phyloP scores from a whole-genome alignment of 2,113 vertebrate species.

The Nothobranchius kuhntae region DNA sequence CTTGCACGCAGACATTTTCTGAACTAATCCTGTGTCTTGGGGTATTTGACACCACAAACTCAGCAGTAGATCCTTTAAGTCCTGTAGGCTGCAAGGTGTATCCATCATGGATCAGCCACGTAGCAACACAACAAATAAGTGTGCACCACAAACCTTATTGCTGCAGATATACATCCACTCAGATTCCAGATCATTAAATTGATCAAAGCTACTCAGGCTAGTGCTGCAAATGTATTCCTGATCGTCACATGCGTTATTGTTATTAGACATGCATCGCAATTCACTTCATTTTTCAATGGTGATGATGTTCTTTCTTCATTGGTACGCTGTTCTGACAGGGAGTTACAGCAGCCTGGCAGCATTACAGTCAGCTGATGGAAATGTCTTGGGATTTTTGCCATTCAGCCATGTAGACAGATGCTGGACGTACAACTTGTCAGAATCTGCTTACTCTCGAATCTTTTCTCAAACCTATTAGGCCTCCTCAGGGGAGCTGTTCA shows the following conservation, averaged over 20 bases:
- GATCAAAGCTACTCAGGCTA: not conserved
- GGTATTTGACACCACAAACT: not conserved
- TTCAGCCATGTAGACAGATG: constrained; percentile 72
- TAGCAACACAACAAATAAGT: not conserved
- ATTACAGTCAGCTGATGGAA: constrained; percentile 39
- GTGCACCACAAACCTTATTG: not conserved
- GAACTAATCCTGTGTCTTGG: not conserved
- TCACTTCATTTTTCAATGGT: not conserved
- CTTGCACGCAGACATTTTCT: not conserved
- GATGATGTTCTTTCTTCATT: constrained; percentile 4
- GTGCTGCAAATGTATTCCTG: not conserved
- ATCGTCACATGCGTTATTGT: not conserved
- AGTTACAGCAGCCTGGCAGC: constrained; percentile 44
- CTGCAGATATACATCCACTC: not conserved
- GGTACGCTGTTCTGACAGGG: constrained; percentile 1
- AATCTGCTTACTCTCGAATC: constrained; percentile 58
- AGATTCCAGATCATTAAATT: not conserved
- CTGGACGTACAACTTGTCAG: constrained; percentile 67
- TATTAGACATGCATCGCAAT: not conserved
- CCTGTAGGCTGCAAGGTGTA: not conserved
- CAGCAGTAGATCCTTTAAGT: not conserved
- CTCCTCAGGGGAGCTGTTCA: constrained; percentile 54
- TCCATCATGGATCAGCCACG: not conserved
- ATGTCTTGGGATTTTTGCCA: constrained; percentile 60
- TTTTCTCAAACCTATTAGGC: constrained; percentile 58